Conservation (phyloP, 2,888 invertebrate species). For the Ophraella communa region DNA sequence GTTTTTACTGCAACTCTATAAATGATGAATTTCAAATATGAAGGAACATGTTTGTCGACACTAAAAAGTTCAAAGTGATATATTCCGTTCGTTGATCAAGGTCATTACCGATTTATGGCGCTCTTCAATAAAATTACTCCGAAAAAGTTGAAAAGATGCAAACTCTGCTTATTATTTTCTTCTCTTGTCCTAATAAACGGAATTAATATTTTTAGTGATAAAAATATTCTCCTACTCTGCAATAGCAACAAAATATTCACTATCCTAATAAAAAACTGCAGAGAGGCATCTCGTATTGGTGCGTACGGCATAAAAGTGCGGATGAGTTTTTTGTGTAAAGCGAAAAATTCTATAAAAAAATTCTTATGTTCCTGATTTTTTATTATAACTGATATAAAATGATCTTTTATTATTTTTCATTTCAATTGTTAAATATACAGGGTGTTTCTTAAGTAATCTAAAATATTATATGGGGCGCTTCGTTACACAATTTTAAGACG, state of each 20-base stretch:
- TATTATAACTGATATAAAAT: neutral
- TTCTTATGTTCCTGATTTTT: neutral
- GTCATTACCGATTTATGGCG: neutral
- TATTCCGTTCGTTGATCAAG: neutral
- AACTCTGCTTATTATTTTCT: neutral
- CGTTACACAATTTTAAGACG: too few relatives aligned
- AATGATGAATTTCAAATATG: neutral
- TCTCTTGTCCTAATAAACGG: neutral
- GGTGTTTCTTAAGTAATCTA: too few relatives aligned
- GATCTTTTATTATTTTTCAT: neutral
- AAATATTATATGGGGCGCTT: too few relatives aligned
- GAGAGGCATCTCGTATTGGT: neutral
- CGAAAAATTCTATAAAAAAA: neutral
- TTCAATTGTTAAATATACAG: neutral
- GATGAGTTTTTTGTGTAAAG: neutral
- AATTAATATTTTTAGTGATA: constrained; percentile 2
- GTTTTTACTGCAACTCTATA: neutral
- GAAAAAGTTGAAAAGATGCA: neutral
- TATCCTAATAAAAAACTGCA: neutral
- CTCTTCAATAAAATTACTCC: neutral
- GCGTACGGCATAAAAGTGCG: neutral
- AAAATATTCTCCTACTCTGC: neutral
- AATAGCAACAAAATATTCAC: neutral
- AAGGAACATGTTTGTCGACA: neutral
- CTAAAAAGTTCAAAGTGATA: neutral